Base-by-base conservation (phyloP, 2,797 vertebrate genomes). In the Glossophaga mutica region DNA sequence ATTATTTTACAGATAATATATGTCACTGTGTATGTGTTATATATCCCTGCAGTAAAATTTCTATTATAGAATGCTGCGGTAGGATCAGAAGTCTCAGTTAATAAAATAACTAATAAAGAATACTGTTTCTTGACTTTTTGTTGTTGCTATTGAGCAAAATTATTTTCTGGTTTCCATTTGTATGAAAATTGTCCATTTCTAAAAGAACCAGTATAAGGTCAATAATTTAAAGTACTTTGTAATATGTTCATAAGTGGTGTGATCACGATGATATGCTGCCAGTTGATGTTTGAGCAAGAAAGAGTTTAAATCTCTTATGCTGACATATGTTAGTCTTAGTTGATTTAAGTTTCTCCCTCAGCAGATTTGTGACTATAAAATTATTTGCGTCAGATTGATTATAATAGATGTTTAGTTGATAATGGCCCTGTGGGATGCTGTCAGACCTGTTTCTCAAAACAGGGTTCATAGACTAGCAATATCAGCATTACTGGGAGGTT, bases 51-150 rank as follows among this genome's bases (percentile, higher is more conserved):
- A 89, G 24, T 91, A 86, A 92, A 94, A 88, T 76, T 83, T 94
- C 12, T 85, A 0, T 78, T 88, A 78, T 50, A 78, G 39, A 70
- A 34, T 86, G 19, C 32, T 83, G 95, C 39, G 3, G 19, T 81
- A 55, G 62, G 11, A n/a, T 83, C 1, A 86, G 14, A 50, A 88
- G 46, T 81, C 71, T 29, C 14, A 93, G 42, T 82, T 95, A 73
- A 71, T 85, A 91, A 94, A 44, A 62, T 44, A 89, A 46, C 29
- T 82, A 83, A 37, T 76, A 73, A 91, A 78, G n/a, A 88, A 85
- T 82, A 83, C 8, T 9, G 10, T 48, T 95, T 92, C 24, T 85
- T 96, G 42, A 84, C 44, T 71, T 91, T 42, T 84, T 48, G 15
- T 85, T 83, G 32, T 90, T 87, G 16, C 79, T 88, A 3, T 90